phyloP scores from a whole-genome alignment of 2,888 invertebrate species.

The Drosophila pegasa region DNA sequence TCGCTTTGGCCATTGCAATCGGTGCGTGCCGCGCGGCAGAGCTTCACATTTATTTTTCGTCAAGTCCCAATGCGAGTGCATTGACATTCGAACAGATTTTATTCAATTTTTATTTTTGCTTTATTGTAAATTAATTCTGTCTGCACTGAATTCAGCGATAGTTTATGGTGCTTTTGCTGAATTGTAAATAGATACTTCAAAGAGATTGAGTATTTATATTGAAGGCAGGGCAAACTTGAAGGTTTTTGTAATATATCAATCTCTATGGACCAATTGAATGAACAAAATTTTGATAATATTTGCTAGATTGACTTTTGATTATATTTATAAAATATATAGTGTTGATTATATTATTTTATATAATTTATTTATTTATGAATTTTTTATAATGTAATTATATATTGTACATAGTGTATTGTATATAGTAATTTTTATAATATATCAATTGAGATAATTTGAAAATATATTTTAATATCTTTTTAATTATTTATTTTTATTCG shows the following conservation, averaged over 20 bases:
- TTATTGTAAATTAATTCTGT: constrained; percentile 31
- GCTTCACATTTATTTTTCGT: constrained; percentile 14
- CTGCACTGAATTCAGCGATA: constrained; percentile 16
- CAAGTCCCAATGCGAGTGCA: constrained; percentile 36
- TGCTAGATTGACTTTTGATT: too few species aligned
- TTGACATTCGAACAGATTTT: constrained; percentile 44
- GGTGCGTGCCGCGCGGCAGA: constrained; percentile 35
- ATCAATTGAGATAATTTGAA: too few species aligned
- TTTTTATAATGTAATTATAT: too few species aligned
- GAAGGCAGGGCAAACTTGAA: too few species aligned
- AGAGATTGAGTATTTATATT: not conserved
- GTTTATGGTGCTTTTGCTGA: constrained; percentile 1
- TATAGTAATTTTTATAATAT: too few species aligned
- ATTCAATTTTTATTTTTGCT: constrained; percentile 14
- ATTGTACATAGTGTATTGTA: too few species aligned
- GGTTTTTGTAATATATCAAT: too few species aligned
- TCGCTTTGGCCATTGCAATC: constrained; percentile 58
- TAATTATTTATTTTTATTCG: too few species aligned
- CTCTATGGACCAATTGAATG: too few species aligned
- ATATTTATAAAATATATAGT: not conserved
- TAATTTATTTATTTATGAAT: too few species aligned
- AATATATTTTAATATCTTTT: too few species aligned
- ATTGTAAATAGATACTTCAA: not conserved
- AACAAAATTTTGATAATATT: too few species aligned
- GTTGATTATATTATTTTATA: not conserved